Evolutionary conservation across 37 sponge, comb jelly and placozoan genomes (phyloP), one percentile per base, ranked within the genome.

Genomic region (Diacarnus erythraeanus): DNA sequence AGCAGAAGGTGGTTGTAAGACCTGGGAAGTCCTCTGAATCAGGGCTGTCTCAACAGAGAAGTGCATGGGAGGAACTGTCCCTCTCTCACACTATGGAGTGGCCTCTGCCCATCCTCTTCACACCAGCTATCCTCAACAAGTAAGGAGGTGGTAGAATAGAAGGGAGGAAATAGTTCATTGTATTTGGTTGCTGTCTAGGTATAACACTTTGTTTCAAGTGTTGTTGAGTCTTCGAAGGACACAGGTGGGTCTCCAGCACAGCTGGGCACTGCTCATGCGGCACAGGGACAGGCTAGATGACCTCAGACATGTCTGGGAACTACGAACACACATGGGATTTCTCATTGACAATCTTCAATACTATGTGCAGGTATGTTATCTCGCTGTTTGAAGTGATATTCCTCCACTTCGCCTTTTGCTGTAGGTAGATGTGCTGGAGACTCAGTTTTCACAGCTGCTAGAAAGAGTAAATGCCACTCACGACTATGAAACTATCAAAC

Each of bases 311-410:
- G 71, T 92, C 35, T 91, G 95, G 89, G 87, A 94, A 79, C 80
- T 97, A 38, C 76, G 95, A 57, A 75, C 80, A 29, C 93, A 94
- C 74, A 92, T 94, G 96, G 93, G 91, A 4, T 97, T 94, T 78
- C 85, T 97, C 23, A 68, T 94, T 47, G 95, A 97, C 47, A 94
- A 94, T 59, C 86, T 97, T 6, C 98, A 94, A 79, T 97, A 97
- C 67, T 97, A 97, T 67, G 84, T 97, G n/a, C 98, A 97, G 87
- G 96, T 91, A 29, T 34, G 78, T 43, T 38, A 3, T 0, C 51
- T 69, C 21, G 69, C 27, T 65, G 57, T 41, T 3, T 44, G 56
- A 54, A 30, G 33, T 51, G 29, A 31, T 2, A 20, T 38, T 37
- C 17, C 69, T 68, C 15, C 69, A 68, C 8, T 17, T 40, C 26